Conservation (phyloP, 2,797 vertebrate species). For the Pangasius mekongensis region DNA sequence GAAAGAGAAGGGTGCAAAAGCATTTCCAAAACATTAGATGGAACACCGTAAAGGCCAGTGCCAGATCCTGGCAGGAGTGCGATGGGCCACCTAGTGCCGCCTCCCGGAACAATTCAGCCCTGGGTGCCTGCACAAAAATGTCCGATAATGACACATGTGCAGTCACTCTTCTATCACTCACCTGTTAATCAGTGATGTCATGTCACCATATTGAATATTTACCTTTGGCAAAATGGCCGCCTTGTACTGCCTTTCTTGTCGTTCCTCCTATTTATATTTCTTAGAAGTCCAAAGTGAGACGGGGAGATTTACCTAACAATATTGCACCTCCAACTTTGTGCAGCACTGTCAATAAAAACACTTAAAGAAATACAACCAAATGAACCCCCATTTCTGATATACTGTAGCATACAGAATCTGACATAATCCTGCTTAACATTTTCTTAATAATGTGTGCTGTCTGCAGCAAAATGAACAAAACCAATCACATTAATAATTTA, state of each 20-base stretch:
- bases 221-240: not conserved
- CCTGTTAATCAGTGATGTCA: not conserved
- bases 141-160: not conserved
- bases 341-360: not conserved
- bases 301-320: not conserved
- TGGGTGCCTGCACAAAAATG: not conserved
- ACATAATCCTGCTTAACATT: not conserved
- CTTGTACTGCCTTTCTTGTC: not conserved
- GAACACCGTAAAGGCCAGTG: not conserved
- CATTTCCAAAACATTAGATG: not conserved
- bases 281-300: too few species aligned
- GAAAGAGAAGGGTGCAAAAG: not conserved
- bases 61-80: not conserved
- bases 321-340: not conserved
- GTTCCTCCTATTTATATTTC: not conserved
- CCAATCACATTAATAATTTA: not conserved
- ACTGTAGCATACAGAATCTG: not conserved
- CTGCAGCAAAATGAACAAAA: not conserved
- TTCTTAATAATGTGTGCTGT: not conserved
- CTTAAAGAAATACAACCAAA: not conserved
- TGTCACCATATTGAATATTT: not conserved
- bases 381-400: not conserved
- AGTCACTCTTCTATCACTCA: not conserved
- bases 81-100: not conserved
- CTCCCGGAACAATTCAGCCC: not conserved